Conservation (phyloP, 1,140 invertebrate species). For the Drosophila melanica region DNA sequence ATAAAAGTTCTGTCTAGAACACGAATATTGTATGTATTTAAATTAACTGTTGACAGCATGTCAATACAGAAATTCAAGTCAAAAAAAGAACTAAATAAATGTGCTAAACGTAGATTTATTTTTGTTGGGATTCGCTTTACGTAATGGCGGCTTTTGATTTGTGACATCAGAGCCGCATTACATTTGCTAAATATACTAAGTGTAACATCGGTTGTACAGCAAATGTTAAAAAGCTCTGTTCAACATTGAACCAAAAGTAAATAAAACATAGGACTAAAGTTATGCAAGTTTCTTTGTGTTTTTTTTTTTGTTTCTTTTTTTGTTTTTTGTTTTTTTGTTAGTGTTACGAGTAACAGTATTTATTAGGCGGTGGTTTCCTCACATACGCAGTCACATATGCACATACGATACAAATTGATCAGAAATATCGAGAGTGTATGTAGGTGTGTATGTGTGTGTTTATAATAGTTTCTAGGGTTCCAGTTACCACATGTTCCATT, state of each 20-base stretch:
- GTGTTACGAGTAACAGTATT: constrained; percentile 52
- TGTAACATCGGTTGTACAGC: constrained; percentile 9
- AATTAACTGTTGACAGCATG: constrained; percentile 12
- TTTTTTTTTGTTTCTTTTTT: constrained; percentile 1
- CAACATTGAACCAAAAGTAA: constrained; percentile 16
- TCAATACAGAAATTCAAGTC: neutral
- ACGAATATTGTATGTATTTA: constrained; percentile 10
- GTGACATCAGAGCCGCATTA: constrained; percentile 10
- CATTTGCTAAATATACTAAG: constrained; percentile 15
- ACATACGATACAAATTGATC: constrained; percentile 3
- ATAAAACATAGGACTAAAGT: constrained; percentile 16
- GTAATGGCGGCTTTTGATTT: constrained; percentile 16
- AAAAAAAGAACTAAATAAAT: constrained; percentile 12
- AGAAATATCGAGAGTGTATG: constrained; percentile 17
- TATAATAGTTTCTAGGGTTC: constrained; percentile 1
- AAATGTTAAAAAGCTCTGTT: neutral
- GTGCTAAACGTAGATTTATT: neutral
- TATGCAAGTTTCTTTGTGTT: neutral
- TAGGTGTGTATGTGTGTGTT: constrained; percentile 12
- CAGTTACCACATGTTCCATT: constrained; percentile 5
- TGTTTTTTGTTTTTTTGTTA: constrained; percentile 4
- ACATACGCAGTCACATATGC: constrained; percentile 36
- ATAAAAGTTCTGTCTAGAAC: constrained; percentile 32
- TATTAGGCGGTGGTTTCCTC: constrained; percentile 67
- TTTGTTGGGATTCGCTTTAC: constrained; percentile 14